Conservation (phyloP, 2,113 vertebrate genomes). For the Odontophorus gujanensis region DNA sequence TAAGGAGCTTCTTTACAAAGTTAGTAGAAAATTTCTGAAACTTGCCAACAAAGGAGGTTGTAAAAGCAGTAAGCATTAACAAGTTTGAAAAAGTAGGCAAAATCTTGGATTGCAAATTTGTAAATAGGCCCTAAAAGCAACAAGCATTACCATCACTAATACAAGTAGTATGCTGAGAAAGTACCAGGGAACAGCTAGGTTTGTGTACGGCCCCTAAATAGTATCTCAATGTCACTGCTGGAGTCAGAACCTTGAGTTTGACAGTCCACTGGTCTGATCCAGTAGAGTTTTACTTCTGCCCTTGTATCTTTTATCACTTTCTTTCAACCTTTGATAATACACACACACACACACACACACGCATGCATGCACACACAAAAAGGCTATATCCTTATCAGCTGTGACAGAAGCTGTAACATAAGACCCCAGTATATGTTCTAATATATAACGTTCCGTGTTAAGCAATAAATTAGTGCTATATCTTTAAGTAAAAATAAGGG, state of each 20-base stretch:
- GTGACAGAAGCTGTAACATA: background rate
- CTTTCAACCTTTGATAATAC: background rate
- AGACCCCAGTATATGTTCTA: background rate
- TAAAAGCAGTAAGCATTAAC: background rate
- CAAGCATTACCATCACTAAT: background rate
- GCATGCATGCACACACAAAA: no score
- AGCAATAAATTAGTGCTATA: background rate
- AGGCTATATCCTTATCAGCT: background rate
- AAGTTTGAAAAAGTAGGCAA: background rate
- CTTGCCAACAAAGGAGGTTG: background rate
- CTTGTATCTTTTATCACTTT: background rate
- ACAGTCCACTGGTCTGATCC: background rate
- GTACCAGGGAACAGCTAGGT: background rate
- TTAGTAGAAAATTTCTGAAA: background rate
- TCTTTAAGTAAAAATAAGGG: slow-evolving; percentile 1
- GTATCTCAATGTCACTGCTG: background rate
- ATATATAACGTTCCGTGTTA: background rate
- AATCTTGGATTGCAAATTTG: background rate
- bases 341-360: background rate
- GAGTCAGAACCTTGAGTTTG: background rate
- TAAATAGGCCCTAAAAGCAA: background rate
- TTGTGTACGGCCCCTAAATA: background rate
- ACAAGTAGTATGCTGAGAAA: background rate
- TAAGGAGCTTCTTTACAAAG: background rate
- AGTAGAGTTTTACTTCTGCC: background rate